Base-by-base conservation (phyloP, 2,797 vertebrate species). In the Diglossa cyanea region DNA sequence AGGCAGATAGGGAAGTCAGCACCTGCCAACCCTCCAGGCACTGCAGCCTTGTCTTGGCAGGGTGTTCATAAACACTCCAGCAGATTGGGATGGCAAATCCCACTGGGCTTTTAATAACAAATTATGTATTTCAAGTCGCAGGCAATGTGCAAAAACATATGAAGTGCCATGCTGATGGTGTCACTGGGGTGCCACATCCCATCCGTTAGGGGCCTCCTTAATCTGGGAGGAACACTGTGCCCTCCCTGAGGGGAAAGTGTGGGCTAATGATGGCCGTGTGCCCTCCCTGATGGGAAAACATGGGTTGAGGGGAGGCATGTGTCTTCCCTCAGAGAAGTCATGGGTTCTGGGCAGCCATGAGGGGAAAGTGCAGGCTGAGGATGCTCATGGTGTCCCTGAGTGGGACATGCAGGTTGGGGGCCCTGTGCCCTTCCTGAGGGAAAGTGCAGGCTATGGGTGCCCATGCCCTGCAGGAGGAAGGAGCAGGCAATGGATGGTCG, bases 141-240 rank as follows among this genome's bases (percentile, higher is more conserved):
- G 66, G 55, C 0, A 0, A 58, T 11, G 44, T 11, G 4, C 14
- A 28, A 37, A 58, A 40, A 24, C 44, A 16, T 21, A 4, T 3
- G n/a, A 55, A 25, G 21, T 30, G 23, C 25, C 13, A 0, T 1
- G 28, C 15, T 70, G n/a, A 63, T 39, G 17, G 60, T 16, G 71
- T 47, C 75, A 6, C n/a, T 62, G 4, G 44, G 45, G 44, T 39
- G 55, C 17, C 11, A 6, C 26, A 42, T 17, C 37, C 67, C 60
- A 74, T 31, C 76, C 0, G 0, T 40, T 24, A n/a, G 3, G 17
- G 40, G 48, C 11, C 30, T 23, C 30, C 17, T 65, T 13, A 11
- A 20, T 9, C 61, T 57, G 14, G 30, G 33, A 37, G 25, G 30
- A 33, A 23, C 4, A 0, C 0, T 39, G 37, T 12, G 35, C 3